phyloP scores from a whole-genome alignment of 2,888 invertebrate species.

The Sicus ferrugineus region DNA sequence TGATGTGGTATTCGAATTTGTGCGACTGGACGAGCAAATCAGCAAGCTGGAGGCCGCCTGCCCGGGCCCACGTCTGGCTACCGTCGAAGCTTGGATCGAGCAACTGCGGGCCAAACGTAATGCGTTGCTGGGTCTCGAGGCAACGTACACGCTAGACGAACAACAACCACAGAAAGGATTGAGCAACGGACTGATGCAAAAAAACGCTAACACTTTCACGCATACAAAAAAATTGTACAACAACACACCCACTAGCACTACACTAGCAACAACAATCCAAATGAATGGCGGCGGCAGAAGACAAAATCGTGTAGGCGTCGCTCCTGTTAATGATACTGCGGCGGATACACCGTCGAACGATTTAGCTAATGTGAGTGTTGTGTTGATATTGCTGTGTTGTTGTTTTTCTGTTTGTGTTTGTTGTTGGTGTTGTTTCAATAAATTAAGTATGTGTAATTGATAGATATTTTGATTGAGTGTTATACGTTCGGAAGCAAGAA shows the following conservation, averaged over 20 bases:
- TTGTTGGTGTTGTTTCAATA: too few species aligned
- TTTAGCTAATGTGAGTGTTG: constrained; percentile 54
- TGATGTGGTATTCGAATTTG: constrained; percentile 56
- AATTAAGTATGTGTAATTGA: too few species aligned
- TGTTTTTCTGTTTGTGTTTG: background rate
- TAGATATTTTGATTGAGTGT: too few species aligned
- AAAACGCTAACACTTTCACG: background rate
- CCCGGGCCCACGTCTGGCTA: constrained; percentile 62
- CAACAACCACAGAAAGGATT: background rate
- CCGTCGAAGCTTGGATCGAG: constrained; percentile 62
- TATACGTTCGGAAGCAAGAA: too few species aligned
- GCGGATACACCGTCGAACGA: constrained; percentile 56
- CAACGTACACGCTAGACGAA: background rate
- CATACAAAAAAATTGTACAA: constrained; percentile 8
- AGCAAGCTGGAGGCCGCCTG: constrained; percentile 57
- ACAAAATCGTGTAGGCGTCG: constrained; percentile 18
- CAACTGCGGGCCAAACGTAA: constrained; percentile 56
- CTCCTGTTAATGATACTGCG: constrained; percentile 44
- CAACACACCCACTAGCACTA: constrained; percentile 24
- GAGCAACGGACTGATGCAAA: background rate
- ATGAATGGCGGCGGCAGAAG: constrained; percentile 33
- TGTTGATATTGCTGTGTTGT: background rate
- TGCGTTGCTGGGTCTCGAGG: constrained; percentile 50
- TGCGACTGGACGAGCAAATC: constrained; percentile 59
- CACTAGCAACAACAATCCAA: background rate